These are phyloP conservation scores for Chelonus insularis DNA, from an alignment of 1,140 invertebrate genomes.

Conservation along the genomic window DNA sequence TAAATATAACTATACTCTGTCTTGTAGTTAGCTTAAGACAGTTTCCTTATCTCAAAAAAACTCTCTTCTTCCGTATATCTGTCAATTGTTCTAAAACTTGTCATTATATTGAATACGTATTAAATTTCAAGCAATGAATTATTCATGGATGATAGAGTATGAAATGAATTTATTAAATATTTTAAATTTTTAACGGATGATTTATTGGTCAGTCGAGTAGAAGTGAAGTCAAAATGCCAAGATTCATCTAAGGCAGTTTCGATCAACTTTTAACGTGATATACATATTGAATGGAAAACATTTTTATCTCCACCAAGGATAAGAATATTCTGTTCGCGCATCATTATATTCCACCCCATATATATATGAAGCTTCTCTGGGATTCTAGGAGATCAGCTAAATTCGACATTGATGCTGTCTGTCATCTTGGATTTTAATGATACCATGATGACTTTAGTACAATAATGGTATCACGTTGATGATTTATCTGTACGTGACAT, in stretches of 20 bases:
- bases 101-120: neutral
- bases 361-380: neutral
- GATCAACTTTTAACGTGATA: constrained; percentile 33
- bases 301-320: constrained; percentile 27
- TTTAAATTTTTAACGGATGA: constrained; percentile 19
- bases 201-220: constrained; percentile 14
- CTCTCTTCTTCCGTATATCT: too few species aligned
- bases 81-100: too few species aligned
- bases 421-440: constrained; percentile 13
- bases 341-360: constrained; percentile 15
- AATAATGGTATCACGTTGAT: too few species aligned
- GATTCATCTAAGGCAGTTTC: constrained; percentile 27
- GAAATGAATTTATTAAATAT: constrained; percentile 12
- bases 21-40: neutral
- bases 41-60: neutral
- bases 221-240: constrained; percentile 26
- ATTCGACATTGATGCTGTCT: neutral
- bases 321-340: constrained; percentile 11
- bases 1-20: neutral
- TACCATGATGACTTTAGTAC: neutral
- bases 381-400: constrained; percentile 10
- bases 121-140: neutral
- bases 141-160: neutral
- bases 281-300: constrained; percentile 30
- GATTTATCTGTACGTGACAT: too few species aligned